These are phyloP conservation scores for Leptopilina boulardi DNA, from an alignment of 1,140 invertebrate genomes.

Conservation along the genomic window DNA sequence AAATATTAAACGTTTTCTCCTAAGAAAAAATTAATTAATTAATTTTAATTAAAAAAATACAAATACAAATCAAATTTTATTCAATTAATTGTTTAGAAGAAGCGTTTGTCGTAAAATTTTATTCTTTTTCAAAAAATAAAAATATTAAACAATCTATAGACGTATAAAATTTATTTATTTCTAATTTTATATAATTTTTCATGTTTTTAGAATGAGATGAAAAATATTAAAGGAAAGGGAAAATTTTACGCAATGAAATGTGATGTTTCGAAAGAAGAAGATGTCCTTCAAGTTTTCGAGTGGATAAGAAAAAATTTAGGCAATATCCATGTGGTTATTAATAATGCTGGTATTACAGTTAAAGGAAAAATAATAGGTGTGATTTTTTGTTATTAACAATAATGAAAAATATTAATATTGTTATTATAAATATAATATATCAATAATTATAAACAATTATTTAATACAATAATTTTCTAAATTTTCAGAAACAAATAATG, in stretches of 20 bases:
- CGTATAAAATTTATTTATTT: too few species aligned
- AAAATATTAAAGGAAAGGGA: conserved; percentile 11
- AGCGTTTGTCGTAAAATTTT: too few species aligned
- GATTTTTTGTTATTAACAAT: background rate
- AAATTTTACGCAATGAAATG: conserved; percentile 39
- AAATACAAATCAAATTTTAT: too few species aligned
- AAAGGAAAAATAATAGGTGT: conserved; percentile 26
- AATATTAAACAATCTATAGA: too few species aligned
- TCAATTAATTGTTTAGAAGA: too few species aligned
- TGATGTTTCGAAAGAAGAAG: conserved; percentile 35
- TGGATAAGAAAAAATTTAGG: conserved; percentile 34
- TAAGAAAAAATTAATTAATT: too few species aligned
- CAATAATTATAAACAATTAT: too few species aligned
- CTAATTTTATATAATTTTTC: background rate
- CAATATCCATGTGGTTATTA: conserved; percentile 31
- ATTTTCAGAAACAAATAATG: conserved; percentile 22
- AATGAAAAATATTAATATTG: background rate
- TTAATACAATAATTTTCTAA: background rate
- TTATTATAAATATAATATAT: background rate
- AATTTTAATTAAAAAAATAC: too few species aligned
- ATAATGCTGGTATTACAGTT: conserved; percentile 24
- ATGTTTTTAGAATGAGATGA: conserved; percentile 35
- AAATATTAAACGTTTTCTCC: background rate
- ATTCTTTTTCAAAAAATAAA: too few species aligned
- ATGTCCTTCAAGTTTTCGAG: conserved; percentile 32